Percentiles rank a stretch among this genome's conserved stretches.
These are phyloP conservation scores for Harpalus rufipes DNA, from an alignment of 2,888 invertebrate genomes.

Conservation along the genomic window DNA sequence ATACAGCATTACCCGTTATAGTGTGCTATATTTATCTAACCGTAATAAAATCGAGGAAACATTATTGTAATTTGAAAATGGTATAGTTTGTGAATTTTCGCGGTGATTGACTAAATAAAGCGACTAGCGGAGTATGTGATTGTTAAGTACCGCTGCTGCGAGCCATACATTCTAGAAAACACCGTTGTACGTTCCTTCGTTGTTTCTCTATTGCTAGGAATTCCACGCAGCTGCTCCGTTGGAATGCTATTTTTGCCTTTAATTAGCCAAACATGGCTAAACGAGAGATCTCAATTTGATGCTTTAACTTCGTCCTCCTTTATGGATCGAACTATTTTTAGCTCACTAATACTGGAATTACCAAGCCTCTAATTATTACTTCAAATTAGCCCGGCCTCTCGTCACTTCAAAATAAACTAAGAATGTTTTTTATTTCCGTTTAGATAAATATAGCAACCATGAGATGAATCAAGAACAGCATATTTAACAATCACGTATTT, in stretches of 20 bases:
- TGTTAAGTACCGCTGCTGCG: slow-evolving; percentile 55
- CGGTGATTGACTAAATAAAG: slow-evolving; percentile 13
- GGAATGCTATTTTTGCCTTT: slow-evolving; percentile 69
- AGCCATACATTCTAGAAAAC: slow-evolving; percentile 57
- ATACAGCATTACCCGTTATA: not conserved
- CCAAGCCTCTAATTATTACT: slow-evolving; percentile 18
- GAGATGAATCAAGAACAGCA: slow-evolving; percentile 19
- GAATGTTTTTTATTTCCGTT: not conserved
- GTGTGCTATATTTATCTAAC: not conserved
- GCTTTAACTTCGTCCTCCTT: slow-evolving; percentile 41
- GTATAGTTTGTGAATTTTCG: not conserved
- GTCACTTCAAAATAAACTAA: not conserved
- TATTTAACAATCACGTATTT: not conserved
- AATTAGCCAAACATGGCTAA: slow-evolving; percentile 69
- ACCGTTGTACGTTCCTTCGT: slow-evolving; percentile 58
- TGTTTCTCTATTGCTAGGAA: slow-evolving; percentile 67
- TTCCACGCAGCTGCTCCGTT: slow-evolving; percentile 68
- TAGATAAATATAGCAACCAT: not conserved
- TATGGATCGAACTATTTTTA: slow-evolving; percentile 59
- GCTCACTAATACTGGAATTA: slow-evolving; percentile 26
- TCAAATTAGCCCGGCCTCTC: slow-evolving; percentile 20
- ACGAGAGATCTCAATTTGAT: slow-evolving; percentile 68
- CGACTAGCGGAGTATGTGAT: not conserved
- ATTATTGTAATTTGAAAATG: slow-evolving; percentile 3
- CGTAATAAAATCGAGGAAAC: not conserved